These are phyloP conservation scores for Dysdera silvatica DNA, from an alignment of 1,140 invertebrate genomes.

Conservation along the genomic window DNA sequence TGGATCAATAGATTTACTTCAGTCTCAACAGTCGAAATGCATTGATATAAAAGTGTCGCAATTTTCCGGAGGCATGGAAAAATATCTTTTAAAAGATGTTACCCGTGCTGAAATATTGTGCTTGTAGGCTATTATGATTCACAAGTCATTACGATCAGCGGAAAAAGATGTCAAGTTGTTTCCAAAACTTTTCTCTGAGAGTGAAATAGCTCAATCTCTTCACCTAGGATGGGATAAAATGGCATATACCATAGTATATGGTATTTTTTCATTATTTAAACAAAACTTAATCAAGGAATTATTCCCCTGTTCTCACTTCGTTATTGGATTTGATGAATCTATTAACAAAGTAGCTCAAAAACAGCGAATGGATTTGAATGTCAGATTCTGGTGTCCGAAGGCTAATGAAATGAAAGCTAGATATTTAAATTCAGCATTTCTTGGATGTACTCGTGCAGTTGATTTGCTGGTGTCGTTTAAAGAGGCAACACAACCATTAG, in stretches of 20 bases:
- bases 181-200: not conserved
- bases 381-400: slow-evolving; percentile 2
- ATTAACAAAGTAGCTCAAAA: slow-evolving; percentile 4
- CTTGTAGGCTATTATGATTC: not conserved
- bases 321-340: slow-evolving; percentile 12
- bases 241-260: not conserved
- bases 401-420: not conserved
- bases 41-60: too few relatives aligned
- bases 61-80: too few relatives aligned
- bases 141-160: not conserved
- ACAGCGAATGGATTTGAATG: slow-evolving; percentile 3
- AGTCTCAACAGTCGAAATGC: too few relatives aligned
- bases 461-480: not conserved
- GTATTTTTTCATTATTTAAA: too few relatives aligned
- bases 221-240: not conserved
- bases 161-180: not conserved
- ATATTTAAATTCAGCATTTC: slow-evolving; percentile 4
- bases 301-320: not conserved
- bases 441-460: not conserved
- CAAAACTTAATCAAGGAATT: not conserved
- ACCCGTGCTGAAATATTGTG: not conserved
- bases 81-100: too few relatives aligned
- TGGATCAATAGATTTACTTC: too few relatives aligned
- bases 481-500: not conserved
- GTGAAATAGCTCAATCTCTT: not conserved